Percentiles rank a stretch among this genome's conserved stretches.
These are phyloP conservation scores for Scaptomyza graminum DNA, from an alignment of 1,140 invertebrate species.

Conservation along the genomic window DNA sequence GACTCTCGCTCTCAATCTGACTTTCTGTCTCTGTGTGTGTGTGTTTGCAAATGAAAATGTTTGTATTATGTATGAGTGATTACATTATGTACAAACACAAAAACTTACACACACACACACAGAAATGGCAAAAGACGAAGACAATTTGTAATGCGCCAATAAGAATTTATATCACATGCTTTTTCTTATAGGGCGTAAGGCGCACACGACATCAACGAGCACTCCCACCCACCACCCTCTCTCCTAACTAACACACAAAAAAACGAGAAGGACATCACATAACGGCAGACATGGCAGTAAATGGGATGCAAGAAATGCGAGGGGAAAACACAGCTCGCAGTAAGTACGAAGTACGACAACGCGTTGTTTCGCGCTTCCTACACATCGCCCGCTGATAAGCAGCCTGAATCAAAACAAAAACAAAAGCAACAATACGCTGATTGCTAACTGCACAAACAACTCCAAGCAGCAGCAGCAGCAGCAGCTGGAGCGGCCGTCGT, in stretches of 20 bases:
- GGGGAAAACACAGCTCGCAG: not conserved
- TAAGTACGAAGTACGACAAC: conserved; percentile 6
- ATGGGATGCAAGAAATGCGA: not conserved
- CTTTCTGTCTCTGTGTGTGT: conserved; percentile 6
- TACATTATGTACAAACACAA: conserved; percentile 62
- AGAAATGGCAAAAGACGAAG: conserved; percentile 34
- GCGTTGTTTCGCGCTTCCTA: conserved; percentile 28
- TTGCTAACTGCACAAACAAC: conserved; percentile 46
- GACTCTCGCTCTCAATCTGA: not conserved
- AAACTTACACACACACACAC: conserved; percentile 5
- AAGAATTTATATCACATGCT: conserved; percentile 79
- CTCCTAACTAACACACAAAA: not conserved
- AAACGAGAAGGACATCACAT: conserved; percentile 46
- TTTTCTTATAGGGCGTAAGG: conserved; percentile 50
- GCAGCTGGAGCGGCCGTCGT: conserved; percentile 13
- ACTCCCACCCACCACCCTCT: not conserved
- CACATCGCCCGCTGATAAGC: conserved; percentile 52
- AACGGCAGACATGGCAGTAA: conserved; percentile 17
- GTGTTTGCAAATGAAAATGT: conserved; percentile 19
- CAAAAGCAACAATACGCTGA: conserved; percentile 36
- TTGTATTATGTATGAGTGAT: conserved; percentile 64
- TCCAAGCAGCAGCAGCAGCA: conserved; percentile 11
- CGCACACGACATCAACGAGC: conserved; percentile 29
- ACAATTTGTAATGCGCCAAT: conserved; percentile 83
- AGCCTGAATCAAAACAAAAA: conserved; percentile 10